Evolutionary conservation across 1,140 invertebrate genomes (phyloP).

Genomic region (Nymphalis io): DNA sequence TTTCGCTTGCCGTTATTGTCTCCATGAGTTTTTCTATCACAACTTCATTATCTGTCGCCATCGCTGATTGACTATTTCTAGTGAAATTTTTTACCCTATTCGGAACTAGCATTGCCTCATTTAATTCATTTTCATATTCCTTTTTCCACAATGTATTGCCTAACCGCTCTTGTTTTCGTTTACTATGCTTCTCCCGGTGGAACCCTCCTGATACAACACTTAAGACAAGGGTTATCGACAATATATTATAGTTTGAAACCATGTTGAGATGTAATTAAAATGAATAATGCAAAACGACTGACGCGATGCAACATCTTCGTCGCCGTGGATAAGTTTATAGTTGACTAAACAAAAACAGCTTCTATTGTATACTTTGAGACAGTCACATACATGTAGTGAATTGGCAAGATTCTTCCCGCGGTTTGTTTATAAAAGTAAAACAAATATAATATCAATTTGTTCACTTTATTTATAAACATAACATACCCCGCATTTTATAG

Average conservation of each 20-base stretch:
- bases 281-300: constrained; percentile 50
- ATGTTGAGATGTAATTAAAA: constrained; percentile 52
- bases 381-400: constrained; percentile 33
- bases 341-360: constrained; percentile 54
- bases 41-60: constrained; percentile 53
- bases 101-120: constrained; percentile 56
- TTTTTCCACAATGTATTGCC: constrained; percentile 67
- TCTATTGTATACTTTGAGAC: constrained; percentile 34
- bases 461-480: constrained; percentile 28
- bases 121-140: constrained; percentile 67
- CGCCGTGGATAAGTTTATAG: constrained; percentile 46
- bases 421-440: constrained; percentile 40
- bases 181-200: constrained; percentile 42
- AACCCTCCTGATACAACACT: constrained; percentile 40
- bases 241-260: constrained; percentile 40
- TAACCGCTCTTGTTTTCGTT: constrained; percentile 42
- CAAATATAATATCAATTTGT: constrained; percentile 24
- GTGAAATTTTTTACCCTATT: constrained; percentile 58
- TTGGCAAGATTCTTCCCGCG: constrained; percentile 45
- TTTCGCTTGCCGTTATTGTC: constrained; percentile 67
- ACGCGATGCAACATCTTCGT: constrained; percentile 25
- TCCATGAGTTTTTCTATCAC: constrained; percentile 71
- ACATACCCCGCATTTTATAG: background rate
- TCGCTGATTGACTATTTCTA: constrained; percentile 43
- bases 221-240: constrained; percentile 41